Base-by-base conservation (phyloP, 2,113 vertebrate genomes). In the Oriolus oriolus region DNA sequence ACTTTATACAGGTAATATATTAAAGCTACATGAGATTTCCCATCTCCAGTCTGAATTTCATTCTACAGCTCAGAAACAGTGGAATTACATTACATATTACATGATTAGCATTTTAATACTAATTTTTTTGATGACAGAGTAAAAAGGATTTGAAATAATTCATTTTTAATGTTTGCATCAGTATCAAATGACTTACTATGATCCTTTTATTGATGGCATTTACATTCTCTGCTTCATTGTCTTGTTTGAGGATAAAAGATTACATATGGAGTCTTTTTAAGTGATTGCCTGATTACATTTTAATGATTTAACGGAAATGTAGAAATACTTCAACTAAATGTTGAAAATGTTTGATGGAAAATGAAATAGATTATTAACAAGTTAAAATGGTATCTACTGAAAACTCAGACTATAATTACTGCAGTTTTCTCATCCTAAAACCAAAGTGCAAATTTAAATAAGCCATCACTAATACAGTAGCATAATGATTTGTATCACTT, bases 241-340 rank as follows among this genome's bases (percentile, higher is more conserved):
- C 65, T 84, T 85, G 31, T 76, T 75, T 81, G 60, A 97, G 35
- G 56, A 82, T 44, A 75, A 84, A 85, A 77, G 42, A 85, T 88
- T 68, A 57, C 33, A 76, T 42, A 42, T 39, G 23, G 28, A 77
- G 39, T 82, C 47, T 52, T 87, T 89, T 82, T 65, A 90, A 76
- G 42, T 59, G 68, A 94, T 87, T 90, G 78, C 41, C 18, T 94
- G 74, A 94, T 85, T 91, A 66, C 16, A 91, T 91, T 91, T 83
- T 91, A 94, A 93, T 83, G 74, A 39, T 37, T 89, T 54, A 65
- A 20, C 0, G 1, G 89, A 92, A 94, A 82, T 57, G 23, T 16
- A 76, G n/a, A 95, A 90, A 79, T 73, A 75, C 35, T 94, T 87
- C 45, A 85, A 47, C 6, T 53, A 57, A 82, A 59, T 33, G 28